Base-by-base conservation (phyloP, 1,140 invertebrate genomes). In the Formica exsecta region DNA sequence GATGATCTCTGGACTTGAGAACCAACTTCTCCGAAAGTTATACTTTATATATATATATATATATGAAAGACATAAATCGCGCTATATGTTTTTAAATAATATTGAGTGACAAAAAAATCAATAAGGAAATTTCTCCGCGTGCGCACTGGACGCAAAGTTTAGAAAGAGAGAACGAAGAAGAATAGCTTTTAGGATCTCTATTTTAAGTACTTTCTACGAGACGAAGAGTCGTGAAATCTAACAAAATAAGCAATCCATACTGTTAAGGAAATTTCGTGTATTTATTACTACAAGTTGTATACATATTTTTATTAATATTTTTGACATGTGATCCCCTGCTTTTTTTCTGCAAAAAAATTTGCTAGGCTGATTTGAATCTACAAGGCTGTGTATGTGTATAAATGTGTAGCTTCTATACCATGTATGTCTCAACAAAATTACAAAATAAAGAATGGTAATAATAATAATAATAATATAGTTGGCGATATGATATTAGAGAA, bases 141-240 rank as follows among this genome's bases (percentile, higher is more conserved):
- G 86, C 71, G 86, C 54, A 25, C 29, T 13, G 3, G 76, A 91
- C 86, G 87, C 87, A 91, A 93, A 91, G 86, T 89, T 89, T 92
- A 92, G 89, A 88, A 85, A 92, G 71, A 86, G 38, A 51, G 48
- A 74, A 91, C 86, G 80, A 93, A 92, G 38, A 73, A 92, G 86
- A 89, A 59, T 94, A 94, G 92, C 85, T 91, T 94, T 51, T 51
- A 16, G 93, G 92, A 89, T 77, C 84, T 93, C 91, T 94, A 94
- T 94, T 94, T 94, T 93, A 94, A 90, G 92, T 94, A 94, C 92
- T 91, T 93, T 89, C 79, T 93, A 89, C 80, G 64, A 91, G 84
- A 91, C 70, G 73, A 48, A 61, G 41, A 48, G 16, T 77, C 85
- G 81, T 65, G 80, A 91, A 77, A 90, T 65, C 38, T 87, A 88